Evolutionary conservation across 92 coral and sea anemone genomes (phyloP), one percentile per base, ranked within the genome.

Genomic region (Blastomussa wellsi): DNA sequence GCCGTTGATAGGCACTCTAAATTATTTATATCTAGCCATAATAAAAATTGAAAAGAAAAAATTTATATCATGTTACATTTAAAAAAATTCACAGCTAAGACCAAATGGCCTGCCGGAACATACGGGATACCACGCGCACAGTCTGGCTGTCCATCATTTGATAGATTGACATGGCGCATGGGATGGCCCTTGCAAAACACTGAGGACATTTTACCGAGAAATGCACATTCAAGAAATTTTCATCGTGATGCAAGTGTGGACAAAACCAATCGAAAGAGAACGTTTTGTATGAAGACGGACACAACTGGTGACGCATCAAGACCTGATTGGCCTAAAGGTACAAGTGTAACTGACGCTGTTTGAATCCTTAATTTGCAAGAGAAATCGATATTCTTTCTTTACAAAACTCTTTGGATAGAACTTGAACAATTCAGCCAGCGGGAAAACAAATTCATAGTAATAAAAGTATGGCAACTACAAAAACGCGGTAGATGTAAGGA

Each of bases 181-280:
- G 90, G 92, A 28, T 86, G 92, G 92, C 83, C 87, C 19, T 86
- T 37, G 84, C 92, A 90, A n/a, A 88, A 86, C 49, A 90, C 92
- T 29, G 87, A 81, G 53, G 92, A 86, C 39, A 62, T 78, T 49
- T 28, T 66, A 16, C 85, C 89, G 28, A 64, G 73, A 75, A 90
- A 90, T 69, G 11, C 36, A 41, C 81, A 60, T 37, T 90, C 92
- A 29, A 28, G 83, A 22, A 81, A 72, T 51, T 86, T 90, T 41
- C 88, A 90, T 48, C 22, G 86, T 49, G 87, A 90, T 79, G 92
- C 87, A 37, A 80, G 60, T 35, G 87, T 86, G 55, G 19, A 44
- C 66, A 37, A 41, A 17, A 82, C 42, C 53, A 60, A 80, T 37
- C 60, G 81, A 6, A 89, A 86, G 26, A 41, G 87, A 81, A 62